Conservation (phyloP, 1,140 invertebrate species). For the Eumeta japonica region DNA sequence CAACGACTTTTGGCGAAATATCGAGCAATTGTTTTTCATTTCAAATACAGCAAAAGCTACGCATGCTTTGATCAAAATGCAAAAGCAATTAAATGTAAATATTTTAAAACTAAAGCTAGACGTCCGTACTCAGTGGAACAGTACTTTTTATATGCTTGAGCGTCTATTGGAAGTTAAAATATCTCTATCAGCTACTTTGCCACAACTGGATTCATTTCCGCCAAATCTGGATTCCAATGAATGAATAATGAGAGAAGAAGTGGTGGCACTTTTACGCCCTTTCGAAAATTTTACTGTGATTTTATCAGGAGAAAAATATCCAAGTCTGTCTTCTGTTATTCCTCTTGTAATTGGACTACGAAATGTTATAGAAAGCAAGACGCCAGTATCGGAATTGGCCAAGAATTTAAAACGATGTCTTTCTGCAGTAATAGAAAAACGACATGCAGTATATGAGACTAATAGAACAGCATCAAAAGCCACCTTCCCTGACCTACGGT, state of each 20-base stretch:
- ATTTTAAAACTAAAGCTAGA: slow-evolving; percentile 19
- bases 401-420: slow-evolving; percentile 9
- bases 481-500: slow-evolving; percentile 12
- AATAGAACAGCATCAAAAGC: slow-evolving; percentile 12
- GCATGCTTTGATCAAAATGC: slow-evolving; percentile 9
- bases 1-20: slow-evolving; percentile 13
- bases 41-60: slow-evolving; percentile 12
- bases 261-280: slow-evolving; percentile 7
- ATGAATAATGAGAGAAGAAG: slow-evolving; percentile 13
- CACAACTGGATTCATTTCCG: slow-evolving; percentile 7
- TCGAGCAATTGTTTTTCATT: slow-evolving; percentile 12
- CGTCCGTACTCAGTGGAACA: slow-evolving; percentile 20
- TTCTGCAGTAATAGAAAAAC: slow-evolving; percentile 10
- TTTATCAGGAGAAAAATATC: slow-evolving; percentile 9
- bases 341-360: slow-evolving; percentile 10
- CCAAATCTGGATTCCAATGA: slow-evolving; percentile 11
- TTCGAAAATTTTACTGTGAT: slow-evolving; percentile 10
- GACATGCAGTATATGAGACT: slow-evolving; percentile 8
- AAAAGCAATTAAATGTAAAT: slow-evolving; percentile 13
- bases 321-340: slow-evolving; percentile 4
- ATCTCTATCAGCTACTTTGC: slow-evolving; percentile 11
- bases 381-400: slow-evolving; percentile 8
- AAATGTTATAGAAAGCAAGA: slow-evolving; percentile 8
- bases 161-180: slow-evolving; percentile 14
- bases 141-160: slow-evolving; percentile 19